Base-by-base conservation (phyloP, 2,797 vertebrate species). In the Cirrhinus mrigala region DNA sequence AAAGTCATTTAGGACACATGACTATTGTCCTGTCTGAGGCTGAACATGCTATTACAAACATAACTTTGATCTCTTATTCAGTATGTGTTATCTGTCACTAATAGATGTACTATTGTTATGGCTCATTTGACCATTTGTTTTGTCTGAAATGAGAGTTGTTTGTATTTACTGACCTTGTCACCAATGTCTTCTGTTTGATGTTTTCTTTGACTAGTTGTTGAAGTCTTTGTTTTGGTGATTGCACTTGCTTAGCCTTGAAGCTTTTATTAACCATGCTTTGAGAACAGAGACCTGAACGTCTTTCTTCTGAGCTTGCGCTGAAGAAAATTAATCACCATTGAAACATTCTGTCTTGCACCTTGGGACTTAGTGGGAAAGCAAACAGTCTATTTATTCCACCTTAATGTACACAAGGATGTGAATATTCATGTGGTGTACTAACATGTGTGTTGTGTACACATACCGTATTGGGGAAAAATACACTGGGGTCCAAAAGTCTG, bases 351-450 rank as follows among this genome's bases (percentile, higher is more conserved):
- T 50, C 69, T 82, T 68, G 75, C 60, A 85, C 54, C 80, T 81
- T 69, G 76, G 76, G 62, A 74, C 46, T 80, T 16, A 5, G 24
- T 80, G 69, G 74, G 79, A 85, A 85, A 68, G n/a, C 22, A 58
- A 77, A 33, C 12, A 54, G 70, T 87, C 62, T 70, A 73, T 82
- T 87, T 85, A 83, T 70, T 66, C 62, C 20, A 27, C 48, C 54
- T 79, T 83, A 56, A 70, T 50, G 56, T 74, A 46, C 56, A 77
- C 73, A 78, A 48, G 16, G 4, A 56, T 33, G 44, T 83, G 80
- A 89, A 89, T 86, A 89, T 87, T 87, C 78, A 86, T 86, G 77
- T 37, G 60, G 40, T 79, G 7, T 77, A 68, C 50, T 15, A 15
- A 73, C 15, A 1, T 74, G 11, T 37, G 37, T 69, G 58, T 58